These are phyloP conservation scores for Mobula hypostoma DNA, from an alignment of 2,113 vertebrate genomes.

Conservation along the genomic window DNA sequence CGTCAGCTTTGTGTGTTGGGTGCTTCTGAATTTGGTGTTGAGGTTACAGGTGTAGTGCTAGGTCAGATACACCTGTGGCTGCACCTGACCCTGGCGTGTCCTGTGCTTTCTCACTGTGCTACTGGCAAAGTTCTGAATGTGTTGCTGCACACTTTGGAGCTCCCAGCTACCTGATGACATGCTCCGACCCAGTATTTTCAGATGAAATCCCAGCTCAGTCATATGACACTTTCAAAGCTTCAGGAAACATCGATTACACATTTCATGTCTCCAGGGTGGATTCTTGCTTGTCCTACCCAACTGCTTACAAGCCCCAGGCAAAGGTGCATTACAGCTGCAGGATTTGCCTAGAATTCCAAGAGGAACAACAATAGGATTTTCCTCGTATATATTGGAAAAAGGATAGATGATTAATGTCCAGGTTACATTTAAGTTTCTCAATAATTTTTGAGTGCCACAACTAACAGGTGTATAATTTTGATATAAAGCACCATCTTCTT, in stretches of 20 bases:
- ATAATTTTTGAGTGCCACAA: neutral
- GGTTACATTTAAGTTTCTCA: neutral
- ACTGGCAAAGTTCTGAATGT: too few species aligned
- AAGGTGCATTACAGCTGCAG: neutral
- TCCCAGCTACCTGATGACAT: too few species aligned
- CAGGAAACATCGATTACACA: neutral
- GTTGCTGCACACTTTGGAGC: too few species aligned
- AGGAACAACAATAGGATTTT: neutral
- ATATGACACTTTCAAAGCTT: neutral
- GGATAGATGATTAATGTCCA: neutral
- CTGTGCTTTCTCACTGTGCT: too few species aligned
- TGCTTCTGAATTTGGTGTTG: too few species aligned
- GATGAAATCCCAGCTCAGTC: neutral
- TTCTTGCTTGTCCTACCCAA: neutral
- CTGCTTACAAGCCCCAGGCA: neutral
- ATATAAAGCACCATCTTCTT: neutral
- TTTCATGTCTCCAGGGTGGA: neutral
- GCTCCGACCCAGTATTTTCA: too few species aligned
- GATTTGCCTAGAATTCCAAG: neutral
- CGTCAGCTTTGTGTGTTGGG: too few species aligned
- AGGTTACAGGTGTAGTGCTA: too few species aligned
- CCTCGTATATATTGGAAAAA: neutral
- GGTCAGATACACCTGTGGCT: too few species aligned
- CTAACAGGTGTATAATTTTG: neutral
- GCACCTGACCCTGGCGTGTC: too few species aligned